Conservation (phyloP, 2,797 vertebrate species). For the Gila robusta region DNA sequence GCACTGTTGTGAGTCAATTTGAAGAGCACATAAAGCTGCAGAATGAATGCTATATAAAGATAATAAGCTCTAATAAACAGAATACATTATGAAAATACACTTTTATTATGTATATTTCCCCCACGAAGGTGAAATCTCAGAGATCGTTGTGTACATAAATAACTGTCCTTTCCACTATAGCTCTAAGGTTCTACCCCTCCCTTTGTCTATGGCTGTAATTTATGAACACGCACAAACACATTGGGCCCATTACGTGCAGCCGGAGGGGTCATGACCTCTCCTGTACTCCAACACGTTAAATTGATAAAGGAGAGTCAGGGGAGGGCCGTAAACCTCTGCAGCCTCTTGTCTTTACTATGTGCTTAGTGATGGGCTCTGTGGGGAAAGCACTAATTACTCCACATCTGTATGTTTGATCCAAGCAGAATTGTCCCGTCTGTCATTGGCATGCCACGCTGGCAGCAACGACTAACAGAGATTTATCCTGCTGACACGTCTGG, state of each 20-base stretch:
- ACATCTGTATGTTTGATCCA: conserved; percentile 99
- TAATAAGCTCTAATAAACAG: conserved; percentile 13
- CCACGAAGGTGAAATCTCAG: conserved; percentile 3
- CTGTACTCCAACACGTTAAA: conserved; percentile 96
- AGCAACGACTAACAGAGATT: conserved; percentile 92
- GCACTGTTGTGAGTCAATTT: conserved; percentile 18
- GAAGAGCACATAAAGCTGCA: not conserved
- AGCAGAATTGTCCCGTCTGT: conserved; percentile 99
- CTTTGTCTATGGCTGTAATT: conserved; percentile 63
- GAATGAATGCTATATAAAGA: not conserved
- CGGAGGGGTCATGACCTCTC: conserved; percentile 94
- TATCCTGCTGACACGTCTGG: conserved; percentile 95
- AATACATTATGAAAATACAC: not conserved
- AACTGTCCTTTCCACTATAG: conserved; percentile 72
- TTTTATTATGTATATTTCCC: conserved; percentile 19
- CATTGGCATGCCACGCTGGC: conserved; percentile 92
- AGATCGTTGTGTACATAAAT: conserved; percentile 59
- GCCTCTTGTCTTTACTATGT: conserved; percentile 95
- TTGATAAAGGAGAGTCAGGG: conserved; percentile 97
- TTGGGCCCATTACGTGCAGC: conserved; percentile 94
- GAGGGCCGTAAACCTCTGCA: conserved; percentile 84
- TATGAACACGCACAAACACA: conserved; percentile 58
- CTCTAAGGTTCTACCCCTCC: conserved; percentile 81
- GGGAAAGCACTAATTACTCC: conserved; percentile 99
- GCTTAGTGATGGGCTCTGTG: conserved; percentile 92